Conservation (phyloP, 2,797 vertebrate genomes). For the Onychomys leucogaster region DNA sequence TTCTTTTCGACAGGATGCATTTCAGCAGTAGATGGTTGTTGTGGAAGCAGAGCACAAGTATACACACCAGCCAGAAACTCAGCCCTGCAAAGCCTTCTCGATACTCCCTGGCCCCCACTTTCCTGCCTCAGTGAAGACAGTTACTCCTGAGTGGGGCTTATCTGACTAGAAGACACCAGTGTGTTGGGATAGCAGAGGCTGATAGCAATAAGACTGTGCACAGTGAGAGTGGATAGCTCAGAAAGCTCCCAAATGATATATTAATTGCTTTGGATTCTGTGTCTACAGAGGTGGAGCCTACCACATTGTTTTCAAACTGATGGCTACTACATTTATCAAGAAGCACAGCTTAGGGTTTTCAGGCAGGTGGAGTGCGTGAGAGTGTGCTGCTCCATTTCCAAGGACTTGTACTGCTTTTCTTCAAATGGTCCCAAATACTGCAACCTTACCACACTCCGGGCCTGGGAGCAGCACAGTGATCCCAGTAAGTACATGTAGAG, state of each 20-base stretch:
- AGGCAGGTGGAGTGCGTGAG: background rate
- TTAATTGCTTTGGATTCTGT: constrained; percentile 73
- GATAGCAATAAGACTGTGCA: background rate
- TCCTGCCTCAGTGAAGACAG: background rate
- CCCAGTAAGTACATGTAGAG: background rate
- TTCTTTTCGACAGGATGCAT: background rate
- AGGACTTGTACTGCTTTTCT: background rate
- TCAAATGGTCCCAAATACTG: background rate
- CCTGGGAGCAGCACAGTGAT: background rate
- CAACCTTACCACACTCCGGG: background rate
- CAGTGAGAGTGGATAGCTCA: background rate
- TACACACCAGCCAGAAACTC: background rate
- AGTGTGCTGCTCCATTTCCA: constrained; percentile 16
- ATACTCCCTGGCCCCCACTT: background rate
- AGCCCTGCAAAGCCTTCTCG: background rate
- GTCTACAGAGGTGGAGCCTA: constrained; percentile 61
- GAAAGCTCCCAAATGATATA: background rate
- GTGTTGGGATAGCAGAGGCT: background rate
- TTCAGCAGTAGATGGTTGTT: background rate
- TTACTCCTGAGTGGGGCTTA: background rate
- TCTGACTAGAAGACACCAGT: background rate
- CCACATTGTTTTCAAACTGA: constrained; percentile 72
- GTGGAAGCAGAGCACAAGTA: background rate
- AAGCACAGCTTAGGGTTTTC: constrained; percentile 1
- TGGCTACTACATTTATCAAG: constrained; percentile 52